Percentiles rank a stretch among this genome's conserved stretches.
Conservation (phyloP, 2,797 vertebrate genomes). For the Schizopygopsis pylzovi region DNA sequence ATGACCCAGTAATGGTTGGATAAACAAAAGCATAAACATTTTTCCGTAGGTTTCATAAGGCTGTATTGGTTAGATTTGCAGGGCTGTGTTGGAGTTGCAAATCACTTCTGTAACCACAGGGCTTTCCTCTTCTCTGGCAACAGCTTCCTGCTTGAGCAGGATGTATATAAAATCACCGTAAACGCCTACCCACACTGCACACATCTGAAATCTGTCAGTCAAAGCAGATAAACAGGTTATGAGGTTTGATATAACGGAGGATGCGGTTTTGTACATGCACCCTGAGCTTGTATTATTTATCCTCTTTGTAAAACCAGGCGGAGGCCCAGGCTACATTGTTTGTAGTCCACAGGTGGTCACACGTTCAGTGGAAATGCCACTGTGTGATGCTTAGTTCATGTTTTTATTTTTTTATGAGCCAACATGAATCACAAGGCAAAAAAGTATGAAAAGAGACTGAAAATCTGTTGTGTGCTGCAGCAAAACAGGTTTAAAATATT, state of each 20-base stretch:
- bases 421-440: slow-evolving; percentile 69
- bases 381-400: slow-evolving; percentile 67
- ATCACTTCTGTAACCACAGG: slow-evolving; percentile 23
- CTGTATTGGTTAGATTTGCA: slow-evolving; percentile 10
- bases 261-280: slow-evolving; percentile 13
- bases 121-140: neutral
- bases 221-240: slow-evolving; percentile 14
- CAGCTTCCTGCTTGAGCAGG: neutral
- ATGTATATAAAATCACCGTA: slow-evolving; percentile 1
- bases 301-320: slow-evolving; percentile 60
- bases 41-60: neutral
- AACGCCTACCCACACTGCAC: neutral
- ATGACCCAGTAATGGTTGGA: neutral
- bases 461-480: neutral
- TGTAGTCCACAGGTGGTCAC: slow-evolving; percentile 65
- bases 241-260: slow-evolving; percentile 13
- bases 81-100: neutral
- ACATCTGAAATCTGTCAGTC: slow-evolving; percentile 19
- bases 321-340: slow-evolving; percentile 44
- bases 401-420: slow-evolving; percentile 53
- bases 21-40: neutral
- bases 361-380: slow-evolving; percentile 64
- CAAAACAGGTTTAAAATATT: slow-evolving; percentile 18
- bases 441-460: slow-evolving; percentile 2
- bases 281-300: slow-evolving; percentile 61